phyloP scores from a whole-genome alignment of 2,888 invertebrate species.

The Thymelicus sylvestris region DNA sequence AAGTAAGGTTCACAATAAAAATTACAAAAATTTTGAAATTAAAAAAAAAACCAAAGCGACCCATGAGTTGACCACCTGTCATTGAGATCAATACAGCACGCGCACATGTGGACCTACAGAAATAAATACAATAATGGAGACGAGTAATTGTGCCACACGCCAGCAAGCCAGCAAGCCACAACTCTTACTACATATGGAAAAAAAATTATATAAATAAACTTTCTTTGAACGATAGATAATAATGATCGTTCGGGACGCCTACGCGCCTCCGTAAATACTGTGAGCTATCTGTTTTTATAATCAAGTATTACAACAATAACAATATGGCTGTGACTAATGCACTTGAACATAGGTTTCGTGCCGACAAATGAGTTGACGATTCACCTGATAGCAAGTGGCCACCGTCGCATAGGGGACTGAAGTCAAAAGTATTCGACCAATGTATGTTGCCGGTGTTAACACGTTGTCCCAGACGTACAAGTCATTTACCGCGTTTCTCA shows the following conservation, averaged over 20 bases:
- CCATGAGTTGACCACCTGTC: constrained; percentile 49
- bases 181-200: constrained; percentile 59
- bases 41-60: constrained; percentile 45
- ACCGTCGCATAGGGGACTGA: no score
- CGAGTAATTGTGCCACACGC: constrained; percentile 80
- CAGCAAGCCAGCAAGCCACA: constrained; percentile 45
- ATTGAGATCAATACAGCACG: constrained; percentile 56
- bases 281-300: constrained; percentile 44
- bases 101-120: constrained; percentile 76
- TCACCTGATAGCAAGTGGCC: no score
- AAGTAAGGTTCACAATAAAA: no score
- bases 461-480: no score
- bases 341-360: no score
- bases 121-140: constrained; percentile 78
- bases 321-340: no score
- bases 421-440: no score
- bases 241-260: constrained; percentile 10
- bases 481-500: no score
- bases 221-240: constrained; percentile 66
- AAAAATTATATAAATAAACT: constrained; percentile 77
- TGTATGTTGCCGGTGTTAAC: no score
- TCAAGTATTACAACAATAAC: neutral
- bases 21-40: no score
- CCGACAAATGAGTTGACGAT: no score
- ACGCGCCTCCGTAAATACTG: constrained; percentile 9